Evolutionary conservation across 2,888 invertebrate species (phyloP), one percentile per base, ranked within the genome.

Genomic region (Aphidius colemani): DNA sequence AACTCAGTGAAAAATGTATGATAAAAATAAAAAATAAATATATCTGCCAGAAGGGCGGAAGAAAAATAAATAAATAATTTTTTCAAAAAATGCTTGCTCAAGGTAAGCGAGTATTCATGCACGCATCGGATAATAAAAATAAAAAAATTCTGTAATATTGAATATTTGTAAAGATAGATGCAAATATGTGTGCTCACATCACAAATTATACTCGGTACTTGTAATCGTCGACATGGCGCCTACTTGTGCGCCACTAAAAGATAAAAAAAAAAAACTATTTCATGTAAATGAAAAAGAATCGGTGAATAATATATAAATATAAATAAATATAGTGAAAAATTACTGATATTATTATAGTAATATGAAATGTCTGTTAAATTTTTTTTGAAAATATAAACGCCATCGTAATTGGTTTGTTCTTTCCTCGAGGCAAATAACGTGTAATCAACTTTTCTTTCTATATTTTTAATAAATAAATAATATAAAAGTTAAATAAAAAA

Each of bases 161-260:
- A 30, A 30, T 30, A 30, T 30, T 30, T 30, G 30, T 30, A 5
- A 5, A 30, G 30, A 30, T 30, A 30, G 30, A 30, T 30, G 30
- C 30, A 46, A 41, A 44, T 50, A 13, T 44, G 51, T 64, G 45
- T 60, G 64, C n/a, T 49, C 60, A 53, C 13, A 59, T 63, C 39
- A 18, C 53, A 59, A 50, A 44, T 59, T 56, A 45, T 46, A 44
- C 40, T 11, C n/a, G 40, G 30, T 30, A 30, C 30, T 51, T 41
- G 57, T 58, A 58, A 63, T 65, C 62, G 63, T 60, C 64, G 65
- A 66, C 61, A 67, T 67, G 70, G 70, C 70, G 70, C 70, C 70
- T 66, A 67, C 43, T 53, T 53, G 58, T 61, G 58, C 58, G 64
- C 50, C 56, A 59, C 55, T 64, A 63, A 62, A 55, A 61, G 48